phyloP scores from a whole-genome alignment of 2,113 vertebrate genomes.

The Elachura formosa region DNA sequence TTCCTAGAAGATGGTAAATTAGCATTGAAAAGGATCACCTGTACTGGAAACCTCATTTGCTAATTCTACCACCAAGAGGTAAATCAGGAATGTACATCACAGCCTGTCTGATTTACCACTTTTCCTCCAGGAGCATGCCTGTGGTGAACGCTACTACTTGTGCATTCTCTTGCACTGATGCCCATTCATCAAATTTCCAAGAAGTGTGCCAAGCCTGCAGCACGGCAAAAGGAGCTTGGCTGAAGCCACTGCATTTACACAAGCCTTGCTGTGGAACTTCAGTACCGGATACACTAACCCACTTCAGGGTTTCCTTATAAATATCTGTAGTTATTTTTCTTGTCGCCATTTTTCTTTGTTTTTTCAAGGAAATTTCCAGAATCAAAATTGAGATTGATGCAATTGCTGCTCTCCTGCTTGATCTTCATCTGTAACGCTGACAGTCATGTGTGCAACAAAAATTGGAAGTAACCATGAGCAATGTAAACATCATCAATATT shows the following conservation, averaged over 20 bases:
- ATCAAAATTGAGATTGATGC: background rate
- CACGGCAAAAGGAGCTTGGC: background rate
- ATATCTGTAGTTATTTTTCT: background rate
- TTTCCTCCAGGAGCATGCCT: background rate
- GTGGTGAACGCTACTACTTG: background rate
- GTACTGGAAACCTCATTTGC: background rate
- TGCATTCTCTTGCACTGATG: background rate
- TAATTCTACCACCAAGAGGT: slow-evolving; percentile 4
- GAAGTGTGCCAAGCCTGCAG: background rate
- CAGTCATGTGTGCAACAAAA: background rate
- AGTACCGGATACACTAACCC: background rate
- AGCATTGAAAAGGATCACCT: slow-evolving; percentile 44
- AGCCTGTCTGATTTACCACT: background rate
- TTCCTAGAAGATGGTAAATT: slow-evolving; percentile 56
- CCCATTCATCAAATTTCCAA: background rate
- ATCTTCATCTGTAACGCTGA: slow-evolving; percentile 1
- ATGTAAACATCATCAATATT: slow-evolving; percentile 24
- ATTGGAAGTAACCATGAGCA: background rate
- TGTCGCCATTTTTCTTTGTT: rapidly evolving
- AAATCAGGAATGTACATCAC: background rate
- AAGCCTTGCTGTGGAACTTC: background rate
- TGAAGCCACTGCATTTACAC: background rate
- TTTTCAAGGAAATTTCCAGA: background rate
- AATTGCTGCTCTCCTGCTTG: background rate
- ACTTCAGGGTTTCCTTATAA: background rate